These are phyloP conservation scores for Grus americana DNA, from an alignment of 2,113 vertebrate genomes.

Conservation along the genomic window DNA sequence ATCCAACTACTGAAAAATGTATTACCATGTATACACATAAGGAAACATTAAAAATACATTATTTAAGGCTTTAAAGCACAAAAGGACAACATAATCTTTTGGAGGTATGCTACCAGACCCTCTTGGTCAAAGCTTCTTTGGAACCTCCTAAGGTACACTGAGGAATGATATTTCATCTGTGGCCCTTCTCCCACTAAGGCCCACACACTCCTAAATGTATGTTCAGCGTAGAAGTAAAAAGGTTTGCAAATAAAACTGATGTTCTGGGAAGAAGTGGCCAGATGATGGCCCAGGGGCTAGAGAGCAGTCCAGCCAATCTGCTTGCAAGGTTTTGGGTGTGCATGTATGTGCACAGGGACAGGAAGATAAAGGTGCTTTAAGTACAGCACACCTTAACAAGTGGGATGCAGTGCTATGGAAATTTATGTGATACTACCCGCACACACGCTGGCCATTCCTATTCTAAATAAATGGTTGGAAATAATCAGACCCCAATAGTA, in stretches of 20 bases:
- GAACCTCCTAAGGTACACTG: neutral
- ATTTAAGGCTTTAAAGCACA: neutral
- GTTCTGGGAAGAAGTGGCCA: neutral
- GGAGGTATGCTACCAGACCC: neutral
- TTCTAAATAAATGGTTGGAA: neutral
- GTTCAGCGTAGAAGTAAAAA: neutral
- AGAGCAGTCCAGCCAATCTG: neutral
- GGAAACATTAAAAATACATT: neutral
- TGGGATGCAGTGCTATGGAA: neutral
- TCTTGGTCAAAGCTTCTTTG: neutral
- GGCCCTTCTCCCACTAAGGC: neutral
- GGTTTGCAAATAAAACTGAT: neutral
- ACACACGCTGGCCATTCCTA: neutral
- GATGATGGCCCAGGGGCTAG: neutral
- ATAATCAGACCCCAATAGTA: neutral
- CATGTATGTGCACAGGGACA: neutral
- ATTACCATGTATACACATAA: neutral
- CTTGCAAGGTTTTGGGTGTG: neutral
- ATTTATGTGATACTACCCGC: neutral
- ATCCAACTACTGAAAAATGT: neutral
- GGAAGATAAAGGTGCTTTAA: neutral
- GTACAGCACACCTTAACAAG: neutral
- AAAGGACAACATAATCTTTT: neutral
- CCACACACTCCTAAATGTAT: accelerated
- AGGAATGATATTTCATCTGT: neutral